These are phyloP conservation scores for Nemotelus pantherinus DNA, from an alignment of 2,888 invertebrate species.

Conservation along the genomic window DNA sequence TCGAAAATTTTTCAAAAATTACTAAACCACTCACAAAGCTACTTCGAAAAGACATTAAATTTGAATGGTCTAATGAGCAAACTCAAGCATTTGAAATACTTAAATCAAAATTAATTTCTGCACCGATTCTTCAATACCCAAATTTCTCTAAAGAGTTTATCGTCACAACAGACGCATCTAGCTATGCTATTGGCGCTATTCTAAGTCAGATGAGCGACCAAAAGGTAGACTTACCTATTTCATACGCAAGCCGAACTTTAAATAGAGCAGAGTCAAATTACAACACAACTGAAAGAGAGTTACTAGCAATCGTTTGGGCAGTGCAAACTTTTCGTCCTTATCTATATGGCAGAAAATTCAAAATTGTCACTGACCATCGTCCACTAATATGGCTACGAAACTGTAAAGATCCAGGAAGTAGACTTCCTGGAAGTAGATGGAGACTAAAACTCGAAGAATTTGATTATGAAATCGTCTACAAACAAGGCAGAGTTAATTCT, in stretches of 20 bases:
- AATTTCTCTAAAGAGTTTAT: too few species aligned
- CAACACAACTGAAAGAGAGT: too few species aligned
- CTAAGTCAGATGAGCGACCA: background rate
- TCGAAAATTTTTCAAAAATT: conserved; percentile 8
- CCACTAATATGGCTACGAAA: too few species aligned
- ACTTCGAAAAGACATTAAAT: conserved; percentile 3
- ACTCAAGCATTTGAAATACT: background rate
- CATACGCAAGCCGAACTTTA: background rate
- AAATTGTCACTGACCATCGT: too few species aligned
- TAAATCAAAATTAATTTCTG: background rate
- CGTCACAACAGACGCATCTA: too few species aligned
- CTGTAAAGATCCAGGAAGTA: conserved; percentile 15
- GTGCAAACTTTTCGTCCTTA: conserved; percentile 3
- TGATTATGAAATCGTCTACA: background rate
- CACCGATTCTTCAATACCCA: background rate
- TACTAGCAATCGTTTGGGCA: too few species aligned
- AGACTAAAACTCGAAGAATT: too few species aligned
- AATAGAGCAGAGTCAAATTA: background rate
- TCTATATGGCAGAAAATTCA: background rate
- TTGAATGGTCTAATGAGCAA: background rate
- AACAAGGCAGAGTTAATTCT: background rate
- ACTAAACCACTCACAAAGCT: background rate
- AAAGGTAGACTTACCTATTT: background rate
- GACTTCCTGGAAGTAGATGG: background rate
- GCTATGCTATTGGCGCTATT: too few species aligned